These are phyloP conservation scores for Charanyca ferruginea DNA, from an alignment of 2,888 invertebrate genomes.

Conservation along the genomic window DNA sequence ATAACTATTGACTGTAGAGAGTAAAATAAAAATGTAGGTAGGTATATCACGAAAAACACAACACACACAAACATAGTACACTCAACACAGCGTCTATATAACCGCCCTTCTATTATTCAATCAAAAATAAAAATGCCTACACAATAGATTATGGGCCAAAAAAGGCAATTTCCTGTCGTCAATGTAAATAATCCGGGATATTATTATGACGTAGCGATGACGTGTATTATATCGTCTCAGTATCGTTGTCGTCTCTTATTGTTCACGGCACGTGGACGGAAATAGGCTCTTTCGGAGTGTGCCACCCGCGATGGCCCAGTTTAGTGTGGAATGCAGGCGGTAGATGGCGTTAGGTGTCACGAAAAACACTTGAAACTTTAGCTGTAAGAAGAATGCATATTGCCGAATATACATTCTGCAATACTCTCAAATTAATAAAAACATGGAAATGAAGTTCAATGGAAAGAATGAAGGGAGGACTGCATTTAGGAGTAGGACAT, in stretches of 20 bases:
- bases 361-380: background rate
- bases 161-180: conserved; percentile 86
- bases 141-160: conserved; percentile 60
- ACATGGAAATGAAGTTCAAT: no score
- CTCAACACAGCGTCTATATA: conserved; percentile 6
- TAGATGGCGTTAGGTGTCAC: conserved; percentile 77
- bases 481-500: no score
- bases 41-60: no score
- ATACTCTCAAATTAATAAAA: no score
- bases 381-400: no score
- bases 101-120: conserved; percentile 36
- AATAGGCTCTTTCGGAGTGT: conserved; percentile 78
- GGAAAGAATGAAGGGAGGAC: no score
- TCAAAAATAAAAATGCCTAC: conserved; percentile 42
- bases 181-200: conserved; percentile 81
- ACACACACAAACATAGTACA: no score
- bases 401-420: no score
- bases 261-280: conserved; percentile 87
- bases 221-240: conserved; percentile 76
- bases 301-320: conserved; percentile 16
- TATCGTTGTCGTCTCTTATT: conserved; percentile 78
- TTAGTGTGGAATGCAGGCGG: conserved; percentile 51
- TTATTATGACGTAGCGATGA: conserved; percentile 85
- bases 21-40: no score
- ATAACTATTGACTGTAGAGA: no score